Conservation (phyloP, 2,888 invertebrate genomes). For the Cerceris rybyensis region DNA sequence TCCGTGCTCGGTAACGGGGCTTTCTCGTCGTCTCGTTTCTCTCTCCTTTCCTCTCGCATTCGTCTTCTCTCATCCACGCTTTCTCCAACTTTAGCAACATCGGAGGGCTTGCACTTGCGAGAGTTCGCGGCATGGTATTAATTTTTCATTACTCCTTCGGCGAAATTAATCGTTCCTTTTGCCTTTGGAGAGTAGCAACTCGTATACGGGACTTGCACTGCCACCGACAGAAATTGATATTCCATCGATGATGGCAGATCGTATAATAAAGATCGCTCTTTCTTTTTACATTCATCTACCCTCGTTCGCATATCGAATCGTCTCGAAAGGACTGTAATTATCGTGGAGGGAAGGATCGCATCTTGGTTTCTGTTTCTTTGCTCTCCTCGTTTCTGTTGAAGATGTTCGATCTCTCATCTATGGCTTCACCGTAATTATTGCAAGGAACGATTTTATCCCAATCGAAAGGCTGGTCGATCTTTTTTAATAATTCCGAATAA, state of each 20-base stretch:
- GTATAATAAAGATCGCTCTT: too few relatives aligned
- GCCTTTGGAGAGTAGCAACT: neutral
- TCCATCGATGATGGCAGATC: neutral
- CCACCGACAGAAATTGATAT: constrained; percentile 23
- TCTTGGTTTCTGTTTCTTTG: too few relatives aligned
- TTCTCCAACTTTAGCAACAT: constrained; percentile 4
- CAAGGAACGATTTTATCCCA: too few relatives aligned
- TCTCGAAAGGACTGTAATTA: too few relatives aligned
- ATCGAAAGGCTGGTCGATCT: too few relatives aligned
- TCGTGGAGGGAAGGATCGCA: too few relatives aligned
- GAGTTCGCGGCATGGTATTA: constrained; percentile 20
- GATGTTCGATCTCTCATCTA: too few relatives aligned
- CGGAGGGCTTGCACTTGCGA: constrained; percentile 3
- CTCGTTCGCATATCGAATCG: too few relatives aligned
- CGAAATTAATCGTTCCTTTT: constrained; percentile 25
- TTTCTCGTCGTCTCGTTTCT: constrained; percentile 55
- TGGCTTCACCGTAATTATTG: too few relatives aligned
- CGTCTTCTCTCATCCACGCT: constrained; percentile 30
- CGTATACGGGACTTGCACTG: neutral
- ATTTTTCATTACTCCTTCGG: constrained; percentile 34
- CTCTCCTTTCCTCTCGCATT: constrained; percentile 36
- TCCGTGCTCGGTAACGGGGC: constrained; percentile 72
- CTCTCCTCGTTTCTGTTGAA: too few relatives aligned
- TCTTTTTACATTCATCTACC: too few relatives aligned
- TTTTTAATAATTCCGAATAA: too few relatives aligned